These are phyloP conservation scores for Amyelois transitella DNA, from an alignment of 1,140 invertebrate genomes.

Conservation along the genomic window DNA sequence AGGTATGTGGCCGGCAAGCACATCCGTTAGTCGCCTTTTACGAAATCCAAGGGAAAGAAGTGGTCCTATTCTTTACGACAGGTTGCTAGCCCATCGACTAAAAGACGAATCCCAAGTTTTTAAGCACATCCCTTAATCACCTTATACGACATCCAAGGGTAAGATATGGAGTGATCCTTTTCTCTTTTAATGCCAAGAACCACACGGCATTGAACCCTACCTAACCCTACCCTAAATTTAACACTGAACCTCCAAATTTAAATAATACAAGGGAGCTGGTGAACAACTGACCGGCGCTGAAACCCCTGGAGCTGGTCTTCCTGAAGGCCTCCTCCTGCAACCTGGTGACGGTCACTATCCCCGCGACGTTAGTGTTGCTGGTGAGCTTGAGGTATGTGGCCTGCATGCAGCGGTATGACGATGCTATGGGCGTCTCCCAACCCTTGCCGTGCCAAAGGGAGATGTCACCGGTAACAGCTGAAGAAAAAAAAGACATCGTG, in stretches of 20 bases:
- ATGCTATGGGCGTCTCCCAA: constrained; percentile 74
- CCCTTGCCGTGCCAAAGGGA: constrained; percentile 63
- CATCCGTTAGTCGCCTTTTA: no score
- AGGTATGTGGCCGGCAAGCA: constrained; percentile 76
- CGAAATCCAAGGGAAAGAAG: no score
- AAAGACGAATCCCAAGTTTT: no score
- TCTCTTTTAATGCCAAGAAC: no score
- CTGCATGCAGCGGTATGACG: constrained; percentile 81
- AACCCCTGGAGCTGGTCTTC: constrained; percentile 53
- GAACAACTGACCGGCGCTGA: constrained; percentile 74
- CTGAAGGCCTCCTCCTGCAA: constrained; percentile 85
- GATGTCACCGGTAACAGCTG: constrained; percentile 64
- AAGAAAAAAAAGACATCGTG: constrained; percentile 11
- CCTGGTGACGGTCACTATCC: constrained; percentile 69
- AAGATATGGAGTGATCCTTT: no score
- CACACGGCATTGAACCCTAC: no score
- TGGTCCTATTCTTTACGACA: no score
- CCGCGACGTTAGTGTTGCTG: constrained; percentile 36
- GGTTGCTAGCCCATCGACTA: no score
- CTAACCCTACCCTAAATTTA: no score
- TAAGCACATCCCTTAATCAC: no score
- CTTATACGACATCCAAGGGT: no score
- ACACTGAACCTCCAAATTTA: no score
- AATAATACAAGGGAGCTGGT: not conserved
- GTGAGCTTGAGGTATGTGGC: constrained; percentile 75